These are phyloP conservation scores for Cordilura impudica DNA, from an alignment of 2,888 invertebrate genomes.

Conservation along the genomic window DNA sequence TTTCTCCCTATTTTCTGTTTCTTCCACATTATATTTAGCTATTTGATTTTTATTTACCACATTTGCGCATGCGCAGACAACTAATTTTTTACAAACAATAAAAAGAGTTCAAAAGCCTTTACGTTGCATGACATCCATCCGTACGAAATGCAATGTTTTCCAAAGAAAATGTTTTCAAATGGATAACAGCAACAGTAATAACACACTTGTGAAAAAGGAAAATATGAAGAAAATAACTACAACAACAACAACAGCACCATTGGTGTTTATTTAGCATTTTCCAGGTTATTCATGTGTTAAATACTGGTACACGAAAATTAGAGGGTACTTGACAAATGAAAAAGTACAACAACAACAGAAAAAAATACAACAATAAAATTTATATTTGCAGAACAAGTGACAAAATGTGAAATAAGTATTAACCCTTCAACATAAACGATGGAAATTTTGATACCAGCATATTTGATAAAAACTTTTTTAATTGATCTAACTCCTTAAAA, in stretches of 20 bases:
- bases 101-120: slow-evolving; percentile 55
- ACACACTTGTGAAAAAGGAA: neutral
- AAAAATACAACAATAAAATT: neutral
- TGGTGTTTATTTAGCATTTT: slow-evolving; percentile 20
- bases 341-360: neutral
- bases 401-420: neutral
- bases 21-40: neutral
- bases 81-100: slow-evolving; percentile 50
- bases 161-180: neutral
- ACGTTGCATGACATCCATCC: neutral
- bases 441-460: too few relatives aligned
- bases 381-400: slow-evolving; percentile 24
- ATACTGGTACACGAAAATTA: slow-evolving; percentile 44
- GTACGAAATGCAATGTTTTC: neutral
- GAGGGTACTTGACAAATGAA: slow-evolving; percentile 7
- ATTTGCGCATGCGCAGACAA: slow-evolving; percentile 53
- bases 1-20: slow-evolving; percentile 16
- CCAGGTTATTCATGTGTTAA: slow-evolving; percentile 39
- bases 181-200: neutral
- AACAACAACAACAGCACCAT: neutral
- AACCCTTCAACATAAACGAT: too few relatives aligned
- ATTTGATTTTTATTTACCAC: slow-evolving; percentile 1
- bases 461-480: too few relatives aligned
- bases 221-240: slow-evolving; percentile 8
- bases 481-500: too few relatives aligned